These are phyloP conservation scores for Alectura lathami DNA, from an alignment of 2,113 vertebrate species.

Conservation along the genomic window DNA sequence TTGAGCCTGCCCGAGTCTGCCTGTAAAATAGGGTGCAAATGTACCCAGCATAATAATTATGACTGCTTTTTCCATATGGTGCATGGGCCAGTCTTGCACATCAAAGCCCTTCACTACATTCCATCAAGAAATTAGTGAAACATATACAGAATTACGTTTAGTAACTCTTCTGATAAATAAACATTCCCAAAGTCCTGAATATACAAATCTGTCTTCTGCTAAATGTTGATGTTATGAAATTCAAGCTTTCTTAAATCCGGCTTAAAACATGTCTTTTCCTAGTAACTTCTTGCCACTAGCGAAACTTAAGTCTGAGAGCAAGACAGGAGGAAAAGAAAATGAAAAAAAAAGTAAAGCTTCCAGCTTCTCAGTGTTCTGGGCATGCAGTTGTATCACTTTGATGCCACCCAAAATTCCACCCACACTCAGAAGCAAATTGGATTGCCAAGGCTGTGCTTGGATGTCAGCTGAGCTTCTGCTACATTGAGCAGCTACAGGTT, in stretches of 20 bases:
- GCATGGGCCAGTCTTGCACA: background rate
- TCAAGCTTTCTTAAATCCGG: background rate
- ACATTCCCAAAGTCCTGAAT: background rate
- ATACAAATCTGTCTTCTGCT: background rate
- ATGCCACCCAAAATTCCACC: background rate
- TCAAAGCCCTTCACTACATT: background rate
- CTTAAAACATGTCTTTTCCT: background rate
- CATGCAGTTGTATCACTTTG: fast-evolving
- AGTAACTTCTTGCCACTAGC: background rate
- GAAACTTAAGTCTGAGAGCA: background rate
- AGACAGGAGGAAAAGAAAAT: background rate
- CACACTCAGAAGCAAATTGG: background rate
- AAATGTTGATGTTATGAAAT: background rate
- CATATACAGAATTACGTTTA: background rate
- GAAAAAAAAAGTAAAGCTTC: background rate
- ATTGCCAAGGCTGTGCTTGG: background rate
- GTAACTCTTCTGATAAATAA: background rate
- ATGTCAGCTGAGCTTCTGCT: background rate
- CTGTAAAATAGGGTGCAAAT: fast-evolving
- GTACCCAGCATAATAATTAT: background rate
- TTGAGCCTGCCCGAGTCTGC: background rate
- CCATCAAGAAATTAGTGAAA: background rate
- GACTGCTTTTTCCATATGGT: background rate
- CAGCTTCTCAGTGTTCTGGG: background rate
- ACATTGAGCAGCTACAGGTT: background rate